Base-by-base conservation (phyloP, 2,797 vertebrate genomes). In the Synaphobranchus kaupii region DNA sequence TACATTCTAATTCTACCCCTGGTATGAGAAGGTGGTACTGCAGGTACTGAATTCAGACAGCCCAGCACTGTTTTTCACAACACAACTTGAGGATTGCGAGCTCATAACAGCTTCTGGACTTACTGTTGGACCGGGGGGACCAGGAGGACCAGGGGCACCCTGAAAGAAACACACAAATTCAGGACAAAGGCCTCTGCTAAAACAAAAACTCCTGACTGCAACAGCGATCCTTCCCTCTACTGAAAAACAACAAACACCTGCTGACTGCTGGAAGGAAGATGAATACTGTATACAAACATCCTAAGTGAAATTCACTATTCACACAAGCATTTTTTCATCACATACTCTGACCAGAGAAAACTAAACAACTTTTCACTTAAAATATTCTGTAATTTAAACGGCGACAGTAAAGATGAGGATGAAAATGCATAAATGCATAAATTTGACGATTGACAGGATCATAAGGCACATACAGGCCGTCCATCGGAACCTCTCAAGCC, bases 41-140 rank as follows among this genome's bases (percentile, higher is more conserved):
- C 73, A 76, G 73, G 73, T 22, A 39, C 73, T 76, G 12, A 44
- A 71, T 71, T 71, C 66, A 31, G 25, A 20, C 15, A 44, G 34
- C 4, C 12, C 15, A 34, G 31, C 73, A 76, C 73, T 44, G 47
- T 25, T 44, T 76, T 15, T 54, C 63, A 25, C 66, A 71, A 28
- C 63, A 17, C 44, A 12, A 44, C 44, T 31, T 39, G 22, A 44
- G 39, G 22, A 85, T 22, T 39, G 34, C 44, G 71, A 76, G 47
- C 50, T 13, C 39, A 20, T 34, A 20, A 44, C 20, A 3, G 58
- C 47, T 47, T 63, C 78, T 3, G 88, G 92, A 96, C 98, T 97
- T 94, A 99, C 98, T 90, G 95, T 96, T 28, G 89, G 95, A 34
- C 98, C 98, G 34, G 95, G 96, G 25, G 87, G 92, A 25, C 98